phyloP scores from a whole-genome alignment of 2,888 invertebrate genomes.

The Hyposoter dolosus region DNA sequence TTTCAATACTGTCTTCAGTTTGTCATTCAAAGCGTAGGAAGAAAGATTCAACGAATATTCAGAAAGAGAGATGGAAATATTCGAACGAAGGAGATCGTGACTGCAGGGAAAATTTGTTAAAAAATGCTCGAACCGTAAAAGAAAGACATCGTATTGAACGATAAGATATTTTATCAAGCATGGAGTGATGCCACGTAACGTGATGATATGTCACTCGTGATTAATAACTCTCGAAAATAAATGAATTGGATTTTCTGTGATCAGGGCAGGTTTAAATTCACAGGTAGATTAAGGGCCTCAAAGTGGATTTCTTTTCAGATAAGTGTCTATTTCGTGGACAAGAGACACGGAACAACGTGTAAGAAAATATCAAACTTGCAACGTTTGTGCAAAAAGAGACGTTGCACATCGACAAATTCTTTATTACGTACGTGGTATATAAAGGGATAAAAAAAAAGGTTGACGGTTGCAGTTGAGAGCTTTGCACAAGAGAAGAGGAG shows the following conservation, averaged over 20 bases:
- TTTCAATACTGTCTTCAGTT: neutral
- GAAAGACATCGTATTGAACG: neutral
- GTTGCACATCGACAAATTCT: conserved; percentile 24
- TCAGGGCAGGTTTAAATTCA: neutral
- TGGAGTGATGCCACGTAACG: neutral
- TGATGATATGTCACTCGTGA: conserved; percentile 34
- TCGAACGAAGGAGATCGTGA: neutral
- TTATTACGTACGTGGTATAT: conserved; percentile 1
- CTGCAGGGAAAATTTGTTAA: neutral
- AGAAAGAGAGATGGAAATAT: neutral
- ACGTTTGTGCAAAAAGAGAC: conserved; percentile 12
- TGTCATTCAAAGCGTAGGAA: neutral
- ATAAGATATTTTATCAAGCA: neutral
- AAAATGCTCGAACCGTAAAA: neutral
- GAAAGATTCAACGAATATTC: neutral
- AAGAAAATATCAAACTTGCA: conserved; percentile 28
- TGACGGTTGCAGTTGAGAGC: conserved; percentile 27
- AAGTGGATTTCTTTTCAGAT: neutral
- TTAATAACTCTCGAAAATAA: conserved; percentile 29
- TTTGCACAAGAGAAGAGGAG: conserved; percentile 40
- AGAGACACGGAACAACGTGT: neutral
- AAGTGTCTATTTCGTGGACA: neutral
- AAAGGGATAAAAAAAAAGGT: neutral
- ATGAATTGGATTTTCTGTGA: conserved; percentile 52
- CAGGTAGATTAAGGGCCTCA: conserved; percentile 9